phyloP scores from a whole-genome alignment of 2,113 vertebrate genomes.

The Cariama cristata region DNA sequence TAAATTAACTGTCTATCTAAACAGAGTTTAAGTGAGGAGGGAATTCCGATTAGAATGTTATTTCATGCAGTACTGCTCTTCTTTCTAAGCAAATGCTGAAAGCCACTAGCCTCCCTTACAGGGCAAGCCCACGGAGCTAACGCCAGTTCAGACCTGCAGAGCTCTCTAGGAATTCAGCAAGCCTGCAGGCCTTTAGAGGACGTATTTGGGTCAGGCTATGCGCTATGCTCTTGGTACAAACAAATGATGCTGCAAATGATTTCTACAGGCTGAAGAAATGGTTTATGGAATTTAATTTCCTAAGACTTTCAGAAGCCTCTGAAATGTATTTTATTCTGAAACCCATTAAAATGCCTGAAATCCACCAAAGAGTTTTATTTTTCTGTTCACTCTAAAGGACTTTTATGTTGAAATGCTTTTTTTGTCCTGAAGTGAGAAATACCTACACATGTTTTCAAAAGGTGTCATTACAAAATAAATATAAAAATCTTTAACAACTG shows the following conservation, averaged over 20 bases:
- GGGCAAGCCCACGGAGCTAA: not conserved
- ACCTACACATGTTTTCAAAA: not conserved
- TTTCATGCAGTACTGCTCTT: conserved; percentile 63
- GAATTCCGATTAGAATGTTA: conserved; percentile 64
- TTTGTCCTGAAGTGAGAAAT: not conserved
- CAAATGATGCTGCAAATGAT: not conserved
- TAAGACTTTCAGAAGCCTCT: not conserved
- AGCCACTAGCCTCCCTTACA: accelerated
- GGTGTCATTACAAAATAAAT: not conserved
- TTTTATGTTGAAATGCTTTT: not conserved
- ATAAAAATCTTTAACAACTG: not conserved
- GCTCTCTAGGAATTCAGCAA: too few species aligned
- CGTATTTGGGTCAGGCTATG: accelerated
- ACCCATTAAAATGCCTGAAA: not conserved
- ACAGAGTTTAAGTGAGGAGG: conserved; percentile 60
- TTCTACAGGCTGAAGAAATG: not conserved
- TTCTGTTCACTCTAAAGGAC: not conserved
- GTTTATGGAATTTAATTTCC: not conserved
- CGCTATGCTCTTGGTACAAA: not conserved
- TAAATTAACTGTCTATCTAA: conserved; percentile 73
- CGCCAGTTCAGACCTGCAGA: not conserved
- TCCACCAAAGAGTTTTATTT: not conserved
- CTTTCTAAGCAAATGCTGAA: not conserved
- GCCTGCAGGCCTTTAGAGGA: not conserved
- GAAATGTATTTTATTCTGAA: not conserved